Conservation (phyloP, 2,113 vertebrate species). For the Patagioenas fasciata region DNA sequence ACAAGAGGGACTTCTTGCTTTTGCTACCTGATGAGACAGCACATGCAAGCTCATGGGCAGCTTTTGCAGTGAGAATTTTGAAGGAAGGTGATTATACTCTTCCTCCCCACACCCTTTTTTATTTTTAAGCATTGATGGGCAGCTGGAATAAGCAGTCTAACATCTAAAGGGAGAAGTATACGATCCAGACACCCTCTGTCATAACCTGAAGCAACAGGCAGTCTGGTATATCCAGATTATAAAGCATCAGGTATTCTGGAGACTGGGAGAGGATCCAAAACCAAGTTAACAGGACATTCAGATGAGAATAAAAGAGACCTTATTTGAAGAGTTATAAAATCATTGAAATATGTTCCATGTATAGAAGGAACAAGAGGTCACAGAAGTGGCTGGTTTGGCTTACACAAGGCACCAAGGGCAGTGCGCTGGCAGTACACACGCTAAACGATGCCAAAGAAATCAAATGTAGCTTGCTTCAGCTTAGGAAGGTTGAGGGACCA, state of each 20-base stretch:
- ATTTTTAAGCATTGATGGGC: not conserved
- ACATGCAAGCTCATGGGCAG: not conserved
- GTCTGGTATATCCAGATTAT: not conserved
- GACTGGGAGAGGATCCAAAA: conserved; percentile 36
- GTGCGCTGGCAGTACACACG: not conserved
- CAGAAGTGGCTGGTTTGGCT: conserved; percentile 38
- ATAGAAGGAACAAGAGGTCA: conserved; percentile 62
- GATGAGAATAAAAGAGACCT: conserved; percentile 43
- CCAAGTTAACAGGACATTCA: conserved; percentile 21
- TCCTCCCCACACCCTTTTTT: accelerated
- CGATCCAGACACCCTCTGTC: not conserved
- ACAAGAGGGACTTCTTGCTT: not conserved
- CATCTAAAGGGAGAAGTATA: not conserved
- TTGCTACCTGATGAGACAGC: not conserved
- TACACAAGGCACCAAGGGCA: conserved; percentile 29
- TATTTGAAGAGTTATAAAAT: conserved; percentile 47
- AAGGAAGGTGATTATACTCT: not conserved
- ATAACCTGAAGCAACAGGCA: not conserved
- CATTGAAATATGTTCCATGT: conserved; percentile 19
- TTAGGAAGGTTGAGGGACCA: conserved; percentile 45
- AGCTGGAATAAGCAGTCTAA: not conserved
- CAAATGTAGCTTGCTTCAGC: conserved; percentile 28
- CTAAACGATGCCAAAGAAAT: conserved; percentile 41
- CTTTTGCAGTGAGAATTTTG: not conserved
- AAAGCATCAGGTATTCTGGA: conserved; percentile 35